Evolutionary conservation across 2,888 invertebrate species (phyloP).

Genomic region (Drosophila seclusa): DNA sequence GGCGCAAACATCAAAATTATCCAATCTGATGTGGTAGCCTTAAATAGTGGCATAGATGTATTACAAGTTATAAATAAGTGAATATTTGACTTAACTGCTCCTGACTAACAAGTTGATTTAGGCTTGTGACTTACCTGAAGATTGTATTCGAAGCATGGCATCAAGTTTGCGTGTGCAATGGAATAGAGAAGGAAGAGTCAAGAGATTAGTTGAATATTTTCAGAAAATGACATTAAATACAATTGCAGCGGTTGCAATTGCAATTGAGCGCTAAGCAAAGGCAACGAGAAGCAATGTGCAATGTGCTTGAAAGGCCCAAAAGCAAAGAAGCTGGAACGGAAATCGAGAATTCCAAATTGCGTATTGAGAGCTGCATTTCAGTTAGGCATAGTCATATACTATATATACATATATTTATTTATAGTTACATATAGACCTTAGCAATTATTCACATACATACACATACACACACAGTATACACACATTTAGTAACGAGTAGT

Average conservation of each 20-base stretch:
- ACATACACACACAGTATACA: slow-evolving; percentile 15
- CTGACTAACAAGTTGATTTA: not conserved
- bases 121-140: slow-evolving; percentile 33
- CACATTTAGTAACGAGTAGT: slow-evolving; percentile 11
- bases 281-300: slow-evolving; percentile 50
- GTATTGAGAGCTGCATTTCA: slow-evolving; percentile 11
- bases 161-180: slow-evolving; percentile 26
- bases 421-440: slow-evolving; percentile 9
- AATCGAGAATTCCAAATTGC: not conserved
- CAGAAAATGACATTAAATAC: not conserved
- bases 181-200: slow-evolving; percentile 33
- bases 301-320: slow-evolving; percentile 29
- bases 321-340: slow-evolving; percentile 19
- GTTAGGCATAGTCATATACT: slow-evolving; percentile 22
- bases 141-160: not conserved
- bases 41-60: not conserved
- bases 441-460: not conserved
- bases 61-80: not conserved
- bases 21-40: too few relatives aligned
- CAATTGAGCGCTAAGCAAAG: slow-evolving; percentile 38
- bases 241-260: slow-evolving; percentile 16
- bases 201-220: slow-evolving; percentile 32
- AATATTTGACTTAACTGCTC: not conserved
- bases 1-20: not conserved
- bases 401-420: slow-evolving; percentile 2